Base-by-base conservation (phyloP, 2,113 vertebrate species). In the Alectura lathami region DNA sequence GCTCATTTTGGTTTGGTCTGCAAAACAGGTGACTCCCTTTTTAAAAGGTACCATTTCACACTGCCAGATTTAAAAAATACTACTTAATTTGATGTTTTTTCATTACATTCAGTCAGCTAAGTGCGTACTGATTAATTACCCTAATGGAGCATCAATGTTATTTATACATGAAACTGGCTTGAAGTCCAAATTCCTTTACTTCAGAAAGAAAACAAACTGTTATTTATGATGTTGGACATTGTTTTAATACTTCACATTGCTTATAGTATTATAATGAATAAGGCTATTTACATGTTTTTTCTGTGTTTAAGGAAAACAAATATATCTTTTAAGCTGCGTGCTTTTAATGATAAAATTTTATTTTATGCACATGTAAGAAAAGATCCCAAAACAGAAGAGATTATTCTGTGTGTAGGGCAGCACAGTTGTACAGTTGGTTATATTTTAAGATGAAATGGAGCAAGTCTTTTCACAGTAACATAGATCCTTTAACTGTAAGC, bases 141-240 rank as follows among this genome's bases (percentile, higher is more conserved):
- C 4, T 36, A 56, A 87, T 15, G 15, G 23, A 22, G 14, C 11
- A 36, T 43, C 38, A 56, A 32, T 36, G 5, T 53, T 85, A 43
- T 79, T 87, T 69, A 64, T 48, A 9, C 40, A 80, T 73, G 63
- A 91, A 89, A 83, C 30, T 50, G 40, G 5, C 22, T 76, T 48
- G 43, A 91, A 87, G 36, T 34, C 21, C 17, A 53, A 40, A 90
- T 70, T 88, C 24, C n/a, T 93, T 77, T 63, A 42, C 69, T 75
- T 84, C 64, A 43, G 20, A 53, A 72, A 82, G 30, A 60, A 91
- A 87, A 23, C 5, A 40, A 6, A 17, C 8, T 47, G 36, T 24
- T 62, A 29, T 54, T 82, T 84, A 68, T 51, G 15, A 22, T 36
- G 15, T 26, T 82, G 4, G 21, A 20, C 60, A 4, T n/a, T 86